Evolutionary conservation across 2,797 vertebrate genomes (phyloP).

Genomic region (Heteromormyrus szaboi): DNA sequence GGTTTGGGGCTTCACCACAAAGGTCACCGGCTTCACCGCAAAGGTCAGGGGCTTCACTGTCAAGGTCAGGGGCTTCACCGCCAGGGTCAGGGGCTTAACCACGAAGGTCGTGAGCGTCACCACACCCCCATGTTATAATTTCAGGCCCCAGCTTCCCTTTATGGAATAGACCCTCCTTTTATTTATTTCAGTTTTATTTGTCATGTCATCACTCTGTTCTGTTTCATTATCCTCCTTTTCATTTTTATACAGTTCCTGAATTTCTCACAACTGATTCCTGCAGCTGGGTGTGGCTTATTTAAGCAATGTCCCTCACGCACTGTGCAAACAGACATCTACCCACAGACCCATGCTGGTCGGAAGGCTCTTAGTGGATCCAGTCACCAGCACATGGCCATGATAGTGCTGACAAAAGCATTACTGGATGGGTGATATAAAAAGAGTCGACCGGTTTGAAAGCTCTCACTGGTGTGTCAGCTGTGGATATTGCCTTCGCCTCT

Average conservation of each 20-base stretch:
- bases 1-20: slow-evolving; percentile 41
- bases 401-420: not conserved
- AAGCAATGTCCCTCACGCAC: not conserved
- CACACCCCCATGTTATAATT: slow-evolving; percentile 25
- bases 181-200: slow-evolving; percentile 1
- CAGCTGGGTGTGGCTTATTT: not conserved
- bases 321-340: not conserved
- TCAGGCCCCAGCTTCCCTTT: slow-evolving; percentile 27
- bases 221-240: not conserved
- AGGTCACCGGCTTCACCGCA: slow-evolving; percentile 8
- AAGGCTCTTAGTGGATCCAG: not conserved
- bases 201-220: not conserved
- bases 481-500: not conserved
- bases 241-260: not conserved
- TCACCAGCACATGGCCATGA: not conserved
- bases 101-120: slow-evolving; percentile 48
- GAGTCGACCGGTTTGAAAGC: not conserved
- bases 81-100: too few species aligned
- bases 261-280: not conserved
- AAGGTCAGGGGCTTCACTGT: not conserved
- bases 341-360: not conserved
- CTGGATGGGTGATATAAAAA: not conserved
- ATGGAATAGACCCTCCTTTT: slow-evolving; percentile 4
- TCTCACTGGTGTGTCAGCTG: not conserved
- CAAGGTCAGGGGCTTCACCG: slow-evolving; percentile 45